Evolutionary conservation across 2,888 invertebrate genomes (phyloP).

Genomic region (Acanthosepion pharaonis): DNA sequence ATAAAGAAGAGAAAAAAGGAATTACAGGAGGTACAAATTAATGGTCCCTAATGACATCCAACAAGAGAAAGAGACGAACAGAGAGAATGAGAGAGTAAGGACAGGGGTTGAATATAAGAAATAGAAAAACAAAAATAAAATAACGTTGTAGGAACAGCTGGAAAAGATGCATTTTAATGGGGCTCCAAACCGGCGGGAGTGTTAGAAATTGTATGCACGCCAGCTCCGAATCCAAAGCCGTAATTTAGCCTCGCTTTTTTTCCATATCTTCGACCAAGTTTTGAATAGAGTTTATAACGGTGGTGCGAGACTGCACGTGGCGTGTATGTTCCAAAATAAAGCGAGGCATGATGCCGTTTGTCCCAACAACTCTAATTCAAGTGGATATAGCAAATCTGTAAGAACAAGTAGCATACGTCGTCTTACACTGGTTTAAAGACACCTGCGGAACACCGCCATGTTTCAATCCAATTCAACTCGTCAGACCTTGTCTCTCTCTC

Average conservation of each 20-base stretch:
- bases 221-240: conserved; percentile 24
- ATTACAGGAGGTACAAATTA: conserved; percentile 45
- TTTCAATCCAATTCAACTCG: conserved; percentile 38
- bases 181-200: conserved; percentile 43
- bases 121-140: conserved; percentile 40
- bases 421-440: conserved; percentile 41
- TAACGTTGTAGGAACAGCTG: conserved; percentile 45
- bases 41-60: conserved; percentile 39
- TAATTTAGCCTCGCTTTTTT: conserved; percentile 46
- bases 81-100: not conserved
- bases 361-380: conserved; percentile 41
- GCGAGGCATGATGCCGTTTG: conserved; percentile 44
- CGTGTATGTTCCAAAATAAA: conserved; percentile 46
- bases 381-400: conserved; percentile 44
- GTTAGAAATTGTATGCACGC: conserved; percentile 46
- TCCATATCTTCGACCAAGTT: conserved; percentile 45
- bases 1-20: conserved; percentile 35
- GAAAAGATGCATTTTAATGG: conserved; percentile 47
- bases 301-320: conserved; percentile 46
- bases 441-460: conserved; percentile 45
- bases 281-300: conserved; percentile 41
- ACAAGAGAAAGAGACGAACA: not conserved
- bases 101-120: conserved; percentile 25
- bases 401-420: conserved; percentile 44
- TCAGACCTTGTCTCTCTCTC: conserved; percentile 35